These are phyloP conservation scores for Mechanitis mazaeus DNA, from an alignment of 2,888 invertebrate genomes.

Conservation along the genomic window DNA sequence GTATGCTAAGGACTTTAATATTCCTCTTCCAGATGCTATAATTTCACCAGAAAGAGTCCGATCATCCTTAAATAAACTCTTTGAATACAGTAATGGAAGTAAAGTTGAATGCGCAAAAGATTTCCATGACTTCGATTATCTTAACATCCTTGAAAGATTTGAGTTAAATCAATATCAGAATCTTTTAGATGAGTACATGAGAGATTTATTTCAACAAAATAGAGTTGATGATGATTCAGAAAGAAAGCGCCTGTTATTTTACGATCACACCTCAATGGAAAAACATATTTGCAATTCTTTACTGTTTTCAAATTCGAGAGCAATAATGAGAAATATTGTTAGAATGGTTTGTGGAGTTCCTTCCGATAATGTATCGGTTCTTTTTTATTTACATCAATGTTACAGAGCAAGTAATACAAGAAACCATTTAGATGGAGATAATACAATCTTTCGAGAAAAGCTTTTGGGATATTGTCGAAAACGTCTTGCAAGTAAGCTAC, in stretches of 20 bases:
- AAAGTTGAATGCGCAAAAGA: slow-evolving; percentile 44
- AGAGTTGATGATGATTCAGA: slow-evolving; percentile 34
- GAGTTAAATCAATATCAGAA: slow-evolving; percentile 63
- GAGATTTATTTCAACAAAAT: slow-evolving; percentile 47
- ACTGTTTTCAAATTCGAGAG: slow-evolving; percentile 54
- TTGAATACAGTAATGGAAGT: slow-evolving; percentile 53
- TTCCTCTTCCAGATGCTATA: slow-evolving; percentile 53
- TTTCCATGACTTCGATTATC: slow-evolving; percentile 57
- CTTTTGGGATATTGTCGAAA: slow-evolving; percentile 57
- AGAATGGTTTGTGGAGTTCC: slow-evolving; percentile 58
- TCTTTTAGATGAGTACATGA: slow-evolving; percentile 51
- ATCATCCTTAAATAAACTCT: slow-evolving; percentile 48
- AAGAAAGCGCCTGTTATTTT: slow-evolving; percentile 45
- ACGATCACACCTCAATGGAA: slow-evolving; percentile 65
- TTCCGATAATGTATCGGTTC: slow-evolving; percentile 54
- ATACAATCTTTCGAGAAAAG: slow-evolving; percentile 59
- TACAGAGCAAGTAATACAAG: slow-evolving; percentile 52
- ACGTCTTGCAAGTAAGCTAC: slow-evolving; percentile 48
- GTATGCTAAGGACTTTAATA: slow-evolving; percentile 51
- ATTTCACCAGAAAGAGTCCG: slow-evolving; percentile 39
- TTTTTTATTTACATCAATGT: slow-evolving; percentile 68
- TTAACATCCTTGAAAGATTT: slow-evolving; percentile 54
- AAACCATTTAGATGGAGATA: slow-evolving; percentile 58
- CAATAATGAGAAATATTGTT: slow-evolving; percentile 61
- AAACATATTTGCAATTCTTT: slow-evolving; percentile 50